Evolutionary conservation across 1,140 invertebrate species (phyloP).

Genomic region (Aphelinus certus): DNA sequence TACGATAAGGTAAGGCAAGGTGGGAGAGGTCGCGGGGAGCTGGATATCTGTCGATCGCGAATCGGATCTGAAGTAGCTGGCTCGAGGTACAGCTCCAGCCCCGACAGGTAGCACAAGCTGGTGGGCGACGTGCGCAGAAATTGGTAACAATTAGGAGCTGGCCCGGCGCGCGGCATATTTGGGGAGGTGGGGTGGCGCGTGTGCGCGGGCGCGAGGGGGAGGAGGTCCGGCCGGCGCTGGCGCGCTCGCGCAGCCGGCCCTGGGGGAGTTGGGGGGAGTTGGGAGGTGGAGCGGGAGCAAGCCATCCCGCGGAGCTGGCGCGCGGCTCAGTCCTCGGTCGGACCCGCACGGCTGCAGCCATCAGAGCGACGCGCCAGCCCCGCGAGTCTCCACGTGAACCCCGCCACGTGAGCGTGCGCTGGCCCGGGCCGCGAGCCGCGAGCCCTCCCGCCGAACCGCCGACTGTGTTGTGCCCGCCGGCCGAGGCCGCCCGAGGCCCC

Average conservation of each 20-base stretch:
- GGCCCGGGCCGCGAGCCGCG: constrained; percentile 40
- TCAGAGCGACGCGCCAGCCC: constrained; percentile 24
- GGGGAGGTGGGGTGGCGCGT: constrained; percentile 23
- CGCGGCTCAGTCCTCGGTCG: constrained; percentile 47
- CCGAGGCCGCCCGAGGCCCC: constrained; percentile 44
- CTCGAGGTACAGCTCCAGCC: background rate
- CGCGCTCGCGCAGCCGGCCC: no score
- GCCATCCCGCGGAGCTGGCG: constrained; percentile 1
- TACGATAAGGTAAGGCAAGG: no score
- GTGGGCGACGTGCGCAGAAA: constrained; percentile 47
- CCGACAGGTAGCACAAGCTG: background rate
- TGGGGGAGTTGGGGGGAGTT: no score
- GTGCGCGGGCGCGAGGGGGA: no score
- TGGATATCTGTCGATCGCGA: no score
- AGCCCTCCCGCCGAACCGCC: constrained; percentile 37
- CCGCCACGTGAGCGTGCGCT: constrained; percentile 35
- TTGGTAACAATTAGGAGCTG: background rate
- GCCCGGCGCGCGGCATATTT: constrained; percentile 20
- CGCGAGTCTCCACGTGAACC: constrained; percentile 41
- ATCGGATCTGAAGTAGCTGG: no score
- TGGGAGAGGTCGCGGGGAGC: no score
- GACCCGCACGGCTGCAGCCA: constrained; percentile 47
- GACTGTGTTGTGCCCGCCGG: constrained; percentile 38
- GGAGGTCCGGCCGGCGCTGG: no score
- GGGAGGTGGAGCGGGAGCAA: no score